These are phyloP conservation scores for Camptogramma bilineatum DNA, from an alignment of 2,888 invertebrate species.

Conservation along the genomic window DNA sequence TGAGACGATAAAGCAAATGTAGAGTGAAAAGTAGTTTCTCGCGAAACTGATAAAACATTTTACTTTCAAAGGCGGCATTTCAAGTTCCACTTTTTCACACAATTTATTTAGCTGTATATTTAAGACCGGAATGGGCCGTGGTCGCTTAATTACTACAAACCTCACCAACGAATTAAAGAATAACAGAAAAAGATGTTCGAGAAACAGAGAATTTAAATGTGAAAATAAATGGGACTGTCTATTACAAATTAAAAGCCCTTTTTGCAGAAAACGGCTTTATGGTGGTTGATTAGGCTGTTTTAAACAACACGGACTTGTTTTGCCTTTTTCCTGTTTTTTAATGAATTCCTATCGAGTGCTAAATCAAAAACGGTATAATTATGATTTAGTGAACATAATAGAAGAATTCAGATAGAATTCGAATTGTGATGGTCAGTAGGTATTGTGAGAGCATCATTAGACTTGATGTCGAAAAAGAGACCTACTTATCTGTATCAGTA, in stretches of 20 bases:
- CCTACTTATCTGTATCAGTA: no score
- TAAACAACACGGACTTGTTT: neutral
- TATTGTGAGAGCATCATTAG: no score
- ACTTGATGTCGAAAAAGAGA: no score
- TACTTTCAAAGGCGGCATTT: conserved; percentile 46
- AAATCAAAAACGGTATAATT: no score
- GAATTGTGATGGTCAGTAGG: no score
- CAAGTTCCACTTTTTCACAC: conserved; percentile 47
- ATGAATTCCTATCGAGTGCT: no score
- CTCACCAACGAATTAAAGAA: conserved; percentile 52
- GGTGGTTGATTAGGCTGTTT: neutral
- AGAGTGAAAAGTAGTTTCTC: neutral
- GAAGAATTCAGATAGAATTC: no score
- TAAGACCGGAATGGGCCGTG: conserved; percentile 49
- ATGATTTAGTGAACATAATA: no score
- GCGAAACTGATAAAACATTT: conserved; percentile 10
- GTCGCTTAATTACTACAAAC: conserved; percentile 52
- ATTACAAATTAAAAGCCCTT: conserved; percentile 2
- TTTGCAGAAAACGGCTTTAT: neutral
- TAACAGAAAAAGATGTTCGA: conserved; percentile 45
- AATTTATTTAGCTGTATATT: conserved; percentile 52
- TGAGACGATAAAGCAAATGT: no score
- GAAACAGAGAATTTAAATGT: conserved; percentile 45
- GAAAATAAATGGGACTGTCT: neutral
- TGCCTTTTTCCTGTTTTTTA: no score